phyloP scores from a whole-genome alignment of 2,888 invertebrate species.

The Lochmaea capreae region DNA sequence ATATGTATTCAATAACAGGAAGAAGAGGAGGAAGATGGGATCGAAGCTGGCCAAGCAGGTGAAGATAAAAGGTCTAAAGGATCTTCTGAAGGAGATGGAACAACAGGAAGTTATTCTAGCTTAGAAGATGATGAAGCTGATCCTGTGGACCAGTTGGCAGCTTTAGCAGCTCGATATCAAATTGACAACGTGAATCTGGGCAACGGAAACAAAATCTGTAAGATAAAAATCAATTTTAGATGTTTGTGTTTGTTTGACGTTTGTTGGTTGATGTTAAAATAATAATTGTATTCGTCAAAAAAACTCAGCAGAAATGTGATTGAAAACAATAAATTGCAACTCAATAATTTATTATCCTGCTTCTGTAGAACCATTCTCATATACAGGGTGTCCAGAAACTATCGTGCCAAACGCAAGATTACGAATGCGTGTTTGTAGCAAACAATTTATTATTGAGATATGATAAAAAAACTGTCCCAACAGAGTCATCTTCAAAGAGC shows the following conservation, averaged over 20 bases:
- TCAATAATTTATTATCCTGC: no score
- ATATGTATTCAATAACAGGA: constrained; percentile 14
- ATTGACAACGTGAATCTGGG: constrained; percentile 64
- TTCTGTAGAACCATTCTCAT: no score
- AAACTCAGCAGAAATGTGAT: no score
- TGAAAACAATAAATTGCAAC: no score
- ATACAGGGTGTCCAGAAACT: no score
- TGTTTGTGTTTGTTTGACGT: neutral
- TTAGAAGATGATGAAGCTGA: constrained; percentile 69
- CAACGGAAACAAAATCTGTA: constrained; percentile 65
- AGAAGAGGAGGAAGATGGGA: constrained; percentile 54
- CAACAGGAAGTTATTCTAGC: constrained; percentile 69
- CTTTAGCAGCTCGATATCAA: constrained; percentile 62
- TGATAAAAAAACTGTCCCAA: no score
- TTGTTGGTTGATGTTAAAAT: no score
- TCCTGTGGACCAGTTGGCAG: constrained; percentile 61
- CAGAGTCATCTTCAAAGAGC: no score
- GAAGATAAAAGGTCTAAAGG: constrained; percentile 62
- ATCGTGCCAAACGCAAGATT: no score
- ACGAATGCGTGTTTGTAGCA: no score
- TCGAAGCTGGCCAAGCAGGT: constrained; percentile 55
- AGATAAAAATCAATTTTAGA: constrained; percentile 41
- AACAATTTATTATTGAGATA: no score
- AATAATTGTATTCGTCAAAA: no score
- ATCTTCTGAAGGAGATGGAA: constrained; percentile 66